These are phyloP conservation scores for Malurus splendens DNA, from an alignment of 2,797 vertebrate genomes.

Conservation along the genomic window DNA sequence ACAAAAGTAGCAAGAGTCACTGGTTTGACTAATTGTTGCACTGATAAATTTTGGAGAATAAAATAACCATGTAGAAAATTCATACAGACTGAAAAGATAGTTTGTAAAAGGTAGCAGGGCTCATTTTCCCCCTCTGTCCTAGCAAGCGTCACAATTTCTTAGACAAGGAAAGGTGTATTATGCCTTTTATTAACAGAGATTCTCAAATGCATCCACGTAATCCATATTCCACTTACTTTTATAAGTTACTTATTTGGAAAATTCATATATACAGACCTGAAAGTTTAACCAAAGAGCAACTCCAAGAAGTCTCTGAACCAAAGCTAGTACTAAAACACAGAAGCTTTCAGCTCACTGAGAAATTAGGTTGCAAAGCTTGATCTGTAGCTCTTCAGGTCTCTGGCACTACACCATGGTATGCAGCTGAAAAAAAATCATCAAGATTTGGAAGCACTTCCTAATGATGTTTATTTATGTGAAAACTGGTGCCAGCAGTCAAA, in stretches of 20 bases:
- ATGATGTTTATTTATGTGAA: background rate
- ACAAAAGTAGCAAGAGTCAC: background rate
- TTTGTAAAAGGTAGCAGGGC: background rate
- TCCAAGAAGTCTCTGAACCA: background rate
- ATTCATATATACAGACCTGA: background rate
- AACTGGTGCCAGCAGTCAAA: background rate
- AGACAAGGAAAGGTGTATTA: background rate
- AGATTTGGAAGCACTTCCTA: background rate
- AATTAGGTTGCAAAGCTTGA: background rate
- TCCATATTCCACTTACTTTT: background rate
- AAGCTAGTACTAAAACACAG: background rate
- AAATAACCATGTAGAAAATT: background rate
- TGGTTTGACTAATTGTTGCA: background rate
- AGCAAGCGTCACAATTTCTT: background rate
- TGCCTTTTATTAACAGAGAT: background rate
- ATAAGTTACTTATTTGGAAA: background rate
- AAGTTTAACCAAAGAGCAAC: background rate
- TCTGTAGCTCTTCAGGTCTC: background rate
- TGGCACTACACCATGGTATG: background rate
- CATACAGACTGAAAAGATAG: background rate
- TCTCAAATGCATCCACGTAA: background rate
- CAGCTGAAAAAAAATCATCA: background rate
- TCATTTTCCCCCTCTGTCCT: accelerated
- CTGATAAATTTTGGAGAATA: background rate
- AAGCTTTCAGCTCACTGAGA: background rate